Evolutionary conservation across 1,140 invertebrate species (phyloP), one percentile per base, ranked within the genome.

Genomic region (Oryzaephilus surinamensis): DNA sequence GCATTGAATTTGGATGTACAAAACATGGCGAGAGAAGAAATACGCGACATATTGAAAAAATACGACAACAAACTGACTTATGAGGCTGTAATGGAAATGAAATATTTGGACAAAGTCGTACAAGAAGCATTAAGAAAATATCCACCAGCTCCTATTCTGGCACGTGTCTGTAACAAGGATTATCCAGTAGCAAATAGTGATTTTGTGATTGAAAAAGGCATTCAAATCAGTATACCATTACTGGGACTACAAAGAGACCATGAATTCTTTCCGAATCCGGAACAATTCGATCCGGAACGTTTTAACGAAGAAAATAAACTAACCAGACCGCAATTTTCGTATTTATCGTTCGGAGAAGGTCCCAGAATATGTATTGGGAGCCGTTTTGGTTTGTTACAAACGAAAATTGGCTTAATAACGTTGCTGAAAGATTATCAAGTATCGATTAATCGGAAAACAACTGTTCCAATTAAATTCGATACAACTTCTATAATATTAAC

Each of bases 161-260:
- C 63, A 23, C 49, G 71, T 38, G 33, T 44, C 0, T 68, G 67
- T 32, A 62, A 58, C 1, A 55, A 57, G 38, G 58, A 65, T 27
- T 72, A 69, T n/a, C n/a, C n/a, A n/a, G n/a, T n/a, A n/a, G n/a
- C n/a, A n/a, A n/a, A n/a, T n/a, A n/a, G n/a, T n/a, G n/a, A n/a
- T n/a, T n/a, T n/a, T n/a, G n/a, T n/a, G n/a, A n/a, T n/a, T n/a
- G n/a, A 29, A 29, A 11, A 29, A 29, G 71, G 71, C 4, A 71
- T 67, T 46, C 54, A 64, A 17, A 63, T 77, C 2, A 55, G 68
- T 29, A 66, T 77, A 45, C 72, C 73, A 7, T 64, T 74, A 28
- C 73, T 74, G 39, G 70, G 67, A 2, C 61, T 86, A 14, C 84
- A 87, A 50, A 67, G 74, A 20, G 75, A 82, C 58, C 66, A 72